Evolutionary conservation across 2,113 vertebrate genomes (phyloP), one percentile per base, ranked within the genome.

Genomic region (Poecile atricapillus): DNA sequence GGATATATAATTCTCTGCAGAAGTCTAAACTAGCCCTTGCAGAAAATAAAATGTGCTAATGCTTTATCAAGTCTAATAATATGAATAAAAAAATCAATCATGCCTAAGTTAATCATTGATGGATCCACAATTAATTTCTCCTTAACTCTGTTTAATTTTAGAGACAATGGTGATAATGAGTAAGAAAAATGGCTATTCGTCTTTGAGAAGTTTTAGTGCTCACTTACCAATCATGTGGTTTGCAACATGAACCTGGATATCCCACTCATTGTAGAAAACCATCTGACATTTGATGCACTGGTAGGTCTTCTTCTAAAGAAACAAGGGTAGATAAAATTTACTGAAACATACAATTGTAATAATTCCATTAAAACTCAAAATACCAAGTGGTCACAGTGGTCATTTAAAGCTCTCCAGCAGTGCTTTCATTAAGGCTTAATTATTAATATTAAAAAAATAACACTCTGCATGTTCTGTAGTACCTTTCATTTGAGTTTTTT

Each of bases 231-330:
- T 99, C 99, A 99, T 99, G 98, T 99, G 99, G 96, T 99, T 99
- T 97, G 99, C 99, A 97, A 99, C 99, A 90, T 99, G 99, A 96
- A 99, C 99, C 97, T 99, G 99, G 97, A 99, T 99, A 98, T 99
- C 99, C 99, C 99, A 99, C 97, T 99, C 99, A 94, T 99, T 99
- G 98, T 99, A 99, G 98, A 99, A 99, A 95, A 99, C 99, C 99
- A 99, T 99, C 98, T 99, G 99, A 98, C 99, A 99, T 98, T 99
- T 99, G 98, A 99, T 99, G 98, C 99, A 99, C 97, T 99, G 99
- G 97, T 99, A 99, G 44, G 99, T 99, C 98, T 99, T 99, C 98
- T 99, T 99, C 99, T 99, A 98, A 97, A 94, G 85, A 96, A 98
- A 97, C 64, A 98, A 97, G 93, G 59, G 91, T 75, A 97, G 92